Conservation (phyloP, 2,113 vertebrate genomes). For the Aplodontia rufa region DNA sequence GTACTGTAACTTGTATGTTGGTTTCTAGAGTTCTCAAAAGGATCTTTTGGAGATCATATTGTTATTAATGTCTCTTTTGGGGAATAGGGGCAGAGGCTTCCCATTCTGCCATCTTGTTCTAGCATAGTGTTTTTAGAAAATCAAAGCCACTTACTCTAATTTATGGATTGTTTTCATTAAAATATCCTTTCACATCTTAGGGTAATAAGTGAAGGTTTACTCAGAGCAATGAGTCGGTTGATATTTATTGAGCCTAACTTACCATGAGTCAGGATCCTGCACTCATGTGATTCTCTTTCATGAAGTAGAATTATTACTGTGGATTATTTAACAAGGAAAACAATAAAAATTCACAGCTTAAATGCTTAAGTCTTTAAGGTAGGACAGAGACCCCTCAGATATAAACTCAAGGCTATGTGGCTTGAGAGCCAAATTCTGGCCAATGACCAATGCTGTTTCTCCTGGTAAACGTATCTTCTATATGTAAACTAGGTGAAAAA, state of each 20-base stretch:
- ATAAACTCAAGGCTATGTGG: not conserved
- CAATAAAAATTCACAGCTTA: not conserved
- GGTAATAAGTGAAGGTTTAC: not conserved
- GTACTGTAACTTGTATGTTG: not conserved
- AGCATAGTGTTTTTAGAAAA: not conserved
- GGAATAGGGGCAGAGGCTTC: not conserved
- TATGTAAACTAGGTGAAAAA: not conserved
- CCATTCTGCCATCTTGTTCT: not conserved
- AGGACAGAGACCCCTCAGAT: not conserved
- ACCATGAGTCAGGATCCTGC: not conserved
- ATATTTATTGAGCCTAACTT: not conserved
- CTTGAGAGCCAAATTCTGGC: not conserved
- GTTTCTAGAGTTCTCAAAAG: not conserved
- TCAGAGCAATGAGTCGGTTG: not conserved
- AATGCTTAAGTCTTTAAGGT: not conserved
- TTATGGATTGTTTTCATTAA: not conserved
- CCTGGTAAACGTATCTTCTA: not conserved
- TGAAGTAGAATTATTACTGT: not conserved
- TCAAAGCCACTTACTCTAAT: not conserved
- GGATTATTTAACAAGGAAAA: not conserved
- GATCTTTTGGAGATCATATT: not conserved
- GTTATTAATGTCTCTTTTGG: not conserved
- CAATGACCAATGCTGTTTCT: not conserved
- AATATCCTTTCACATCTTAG: not conserved
- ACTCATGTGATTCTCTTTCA: not conserved